Conservation (phyloP, 2,113 vertebrate genomes). For the Oceanites oceanicus region DNA sequence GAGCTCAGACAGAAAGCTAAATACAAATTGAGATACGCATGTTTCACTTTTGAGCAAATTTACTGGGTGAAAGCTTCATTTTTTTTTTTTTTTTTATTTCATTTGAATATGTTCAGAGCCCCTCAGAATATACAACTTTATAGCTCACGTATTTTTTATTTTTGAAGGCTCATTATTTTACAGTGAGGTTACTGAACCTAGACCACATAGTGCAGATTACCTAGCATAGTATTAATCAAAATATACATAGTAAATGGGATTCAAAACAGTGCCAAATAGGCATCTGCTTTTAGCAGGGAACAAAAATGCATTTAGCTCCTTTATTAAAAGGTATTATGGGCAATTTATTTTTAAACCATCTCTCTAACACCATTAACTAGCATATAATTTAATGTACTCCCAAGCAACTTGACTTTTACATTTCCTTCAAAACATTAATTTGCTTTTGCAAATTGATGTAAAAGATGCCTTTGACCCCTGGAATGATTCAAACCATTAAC, state of each 20-base stretch:
- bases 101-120: slow-evolving; percentile 81
- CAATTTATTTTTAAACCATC: slow-evolving; percentile 78
- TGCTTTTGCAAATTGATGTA: slow-evolving; percentile 72
- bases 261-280: slow-evolving; percentile 77
- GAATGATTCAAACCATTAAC: slow-evolving; percentile 68
- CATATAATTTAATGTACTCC: slow-evolving; percentile 76
- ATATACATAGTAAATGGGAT: slow-evolving; percentile 81
- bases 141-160: slow-evolving; percentile 85
- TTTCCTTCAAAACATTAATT: slow-evolving; percentile 78
- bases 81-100: slow-evolving; percentile 74
- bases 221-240: slow-evolving; percentile 89
- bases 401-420: slow-evolving; percentile 75
- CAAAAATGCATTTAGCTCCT: slow-evolving; percentile 69
- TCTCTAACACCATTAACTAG: slow-evolving; percentile 77
- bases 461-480: slow-evolving; percentile 72
- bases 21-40: slow-evolving; percentile 77
- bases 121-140: slow-evolving; percentile 79
- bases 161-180: slow-evolving; percentile 94
- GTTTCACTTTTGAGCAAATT: slow-evolving; percentile 78
- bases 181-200: slow-evolving; percentile 82
- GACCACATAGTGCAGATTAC: slow-evolving; percentile 71
- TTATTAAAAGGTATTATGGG: slow-evolving; percentile 77
- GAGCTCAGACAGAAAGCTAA: slow-evolving; percentile 79
- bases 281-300: slow-evolving; percentile 74
- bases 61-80: slow-evolving; percentile 79